Percentiles rank a stretch among this genome's conserved stretches.
phyloP scores from a whole-genome alignment of 2,888 invertebrate genomes.

The Autographa pulchrina region DNA sequence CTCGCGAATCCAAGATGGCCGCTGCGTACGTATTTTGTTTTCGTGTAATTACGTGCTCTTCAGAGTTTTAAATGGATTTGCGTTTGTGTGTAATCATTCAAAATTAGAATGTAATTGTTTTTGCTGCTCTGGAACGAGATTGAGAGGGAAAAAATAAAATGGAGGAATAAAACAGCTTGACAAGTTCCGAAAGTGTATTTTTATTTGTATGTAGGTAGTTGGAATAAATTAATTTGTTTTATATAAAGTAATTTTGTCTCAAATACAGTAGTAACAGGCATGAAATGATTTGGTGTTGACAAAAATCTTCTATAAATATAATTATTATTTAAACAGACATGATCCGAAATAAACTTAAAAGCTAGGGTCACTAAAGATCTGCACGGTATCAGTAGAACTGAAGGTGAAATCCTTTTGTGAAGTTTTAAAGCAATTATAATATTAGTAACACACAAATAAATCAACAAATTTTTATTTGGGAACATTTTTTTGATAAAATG shows the following conservation, averaged over 20 bases:
- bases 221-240: background rate
- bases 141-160: constrained; percentile 15
- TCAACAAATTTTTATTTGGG: no score
- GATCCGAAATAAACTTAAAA: background rate
- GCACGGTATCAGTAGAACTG: background rate
- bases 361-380: background rate
- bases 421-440: no score
- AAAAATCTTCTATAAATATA: no score
- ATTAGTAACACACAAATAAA: no score
- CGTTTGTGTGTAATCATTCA: constrained; percentile 53
- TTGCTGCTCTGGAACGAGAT: constrained; percentile 39
- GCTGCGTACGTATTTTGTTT: constrained; percentile 65
- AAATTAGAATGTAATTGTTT: constrained; percentile 63
- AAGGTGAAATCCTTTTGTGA: background rate
- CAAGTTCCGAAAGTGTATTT: constrained; percentile 41
- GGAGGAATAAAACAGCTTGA: constrained; percentile 27
- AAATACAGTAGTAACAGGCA: background rate
- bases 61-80: constrained; percentile 57
- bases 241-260: background rate
- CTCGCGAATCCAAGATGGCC: constrained; percentile 86
- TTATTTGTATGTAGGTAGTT: background rate
- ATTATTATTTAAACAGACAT: no score
- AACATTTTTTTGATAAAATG: no score
- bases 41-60: constrained; percentile 66
- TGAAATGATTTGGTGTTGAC: no score